Conservation (phyloP, 2,113 vertebrate species). For the Amphilophus citrinellus region DNA sequence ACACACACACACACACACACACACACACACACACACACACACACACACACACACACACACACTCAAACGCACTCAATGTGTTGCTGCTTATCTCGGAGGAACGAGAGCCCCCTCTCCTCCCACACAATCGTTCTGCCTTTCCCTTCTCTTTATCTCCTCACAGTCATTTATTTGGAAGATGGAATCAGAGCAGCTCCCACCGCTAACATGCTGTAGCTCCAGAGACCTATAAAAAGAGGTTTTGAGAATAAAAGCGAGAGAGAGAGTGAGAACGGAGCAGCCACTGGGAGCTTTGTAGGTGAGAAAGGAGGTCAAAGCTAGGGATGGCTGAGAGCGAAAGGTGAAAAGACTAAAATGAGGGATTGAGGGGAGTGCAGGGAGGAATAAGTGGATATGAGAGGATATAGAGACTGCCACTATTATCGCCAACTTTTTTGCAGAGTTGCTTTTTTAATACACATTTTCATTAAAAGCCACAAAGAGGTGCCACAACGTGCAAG, state of each 20-base stretch:
- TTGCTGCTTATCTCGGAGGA: conserved; percentile 65
- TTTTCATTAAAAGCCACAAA: background rate
- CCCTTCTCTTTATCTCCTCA: conserved; percentile 71
- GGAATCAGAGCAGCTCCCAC: conserved; percentile 70
- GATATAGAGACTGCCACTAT: background rate
- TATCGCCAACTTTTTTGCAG: background rate
- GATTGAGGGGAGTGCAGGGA: background rate
- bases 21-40: background rate
- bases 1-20: background rate
- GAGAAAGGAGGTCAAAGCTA: conserved; percentile 37
- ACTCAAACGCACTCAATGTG: conserved; percentile 26
- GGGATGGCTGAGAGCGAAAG: background rate
- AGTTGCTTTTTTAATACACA: background rate
- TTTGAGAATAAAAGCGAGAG: background rate
- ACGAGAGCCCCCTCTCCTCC: conserved; percentile 59
- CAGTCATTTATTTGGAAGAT: conserved; percentile 79
- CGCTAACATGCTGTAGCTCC: conserved; percentile 50
- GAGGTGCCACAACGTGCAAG: conserved; percentile 9
- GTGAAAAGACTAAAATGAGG: conserved; percentile 6
- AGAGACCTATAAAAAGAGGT: conserved; percentile 21
- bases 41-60: conserved; percentile 10
- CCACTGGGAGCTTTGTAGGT: background rate
- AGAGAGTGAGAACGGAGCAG: background rate
- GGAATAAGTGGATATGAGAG: conserved; percentile 6
- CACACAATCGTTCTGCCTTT: conserved; percentile 53